phyloP scores from a whole-genome alignment of 2,888 invertebrate species.

The Rapana venosa region DNA sequence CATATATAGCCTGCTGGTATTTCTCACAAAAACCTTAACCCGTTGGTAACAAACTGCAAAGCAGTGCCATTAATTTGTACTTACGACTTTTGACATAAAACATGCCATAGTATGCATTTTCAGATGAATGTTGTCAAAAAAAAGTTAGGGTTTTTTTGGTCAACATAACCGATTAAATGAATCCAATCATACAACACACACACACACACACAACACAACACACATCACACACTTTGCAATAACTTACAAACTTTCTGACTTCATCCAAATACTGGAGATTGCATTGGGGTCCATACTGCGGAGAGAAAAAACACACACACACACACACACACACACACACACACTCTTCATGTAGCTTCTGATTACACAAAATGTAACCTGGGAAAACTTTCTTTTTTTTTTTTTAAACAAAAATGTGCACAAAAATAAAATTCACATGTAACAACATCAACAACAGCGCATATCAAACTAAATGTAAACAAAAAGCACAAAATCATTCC shows the following conservation, averaged over 20 bases:
- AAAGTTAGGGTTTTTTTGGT: not conserved
- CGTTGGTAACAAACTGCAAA: no score
- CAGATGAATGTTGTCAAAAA: not conserved
- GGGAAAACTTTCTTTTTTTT: not conserved
- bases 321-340: not conserved
- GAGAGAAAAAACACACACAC: conserved; percentile 45
- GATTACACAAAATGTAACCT: not conserved
- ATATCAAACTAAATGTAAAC: no score
- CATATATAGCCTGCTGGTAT: no score
- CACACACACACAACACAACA: not conserved
- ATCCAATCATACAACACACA: not conserved
- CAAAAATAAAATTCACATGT: no score
- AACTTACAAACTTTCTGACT: conserved; percentile 85
- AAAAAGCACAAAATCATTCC: no score
- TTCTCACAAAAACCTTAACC: no score
- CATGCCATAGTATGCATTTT: no score
- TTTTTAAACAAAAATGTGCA: no score
- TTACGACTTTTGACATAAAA: no score
- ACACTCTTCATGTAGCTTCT: not conserved
- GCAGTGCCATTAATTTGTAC: no score
- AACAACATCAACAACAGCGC: no score
- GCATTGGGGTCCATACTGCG: conserved; percentile 94
- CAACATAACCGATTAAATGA: not conserved
- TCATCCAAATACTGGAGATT: conserved; percentile 91
- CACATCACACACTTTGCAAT: not conserved